Evolutionary conservation across 1,140 invertebrate species (phyloP), one percentile per base, ranked within the genome.

Genomic region (Lethocerus indicus): DNA sequence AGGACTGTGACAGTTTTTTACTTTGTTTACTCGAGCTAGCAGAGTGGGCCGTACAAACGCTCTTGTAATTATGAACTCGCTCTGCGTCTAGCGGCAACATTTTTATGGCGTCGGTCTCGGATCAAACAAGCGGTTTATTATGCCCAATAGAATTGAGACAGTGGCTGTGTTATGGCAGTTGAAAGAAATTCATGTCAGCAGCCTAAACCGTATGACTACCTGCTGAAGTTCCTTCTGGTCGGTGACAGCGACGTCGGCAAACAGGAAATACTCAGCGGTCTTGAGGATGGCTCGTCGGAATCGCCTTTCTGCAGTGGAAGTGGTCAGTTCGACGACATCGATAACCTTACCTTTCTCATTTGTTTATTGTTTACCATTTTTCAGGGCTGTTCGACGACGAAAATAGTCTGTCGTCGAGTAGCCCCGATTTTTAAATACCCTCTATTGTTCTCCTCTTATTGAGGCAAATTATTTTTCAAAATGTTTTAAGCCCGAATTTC

Each of bases 171-270:
- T 60, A 61, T 61, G 60, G 59, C 60, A 59, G 47, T 57, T 52
- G 60, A 61, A 61, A 61, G 58, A 60, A 50, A 47, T 47, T 58
- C 54, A 44, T 56, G 49, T 54, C 52, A 50, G 39, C 57, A 59
- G 50, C 57, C 56, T 46, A 93, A 93, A 68, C 83, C 87, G 51
- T 93, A 97, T 71, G 91, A 96, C 69, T 96, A 94, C 67, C 69
- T 95, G 52, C 69, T 97, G 50, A 96, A 96, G 69, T 94, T 97
- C 63, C 70, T 97, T 25, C 69, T 97, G 40, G 93, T 97, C 45
- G 93, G 93, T 49, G 93, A 98, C 68, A 92, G 88, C 61, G 93
- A 98, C 78, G 93, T 97, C 59, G 93, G 93, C 2, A 98, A 97
- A 67, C 89, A 95, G 63, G 93, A 97, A 70, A 92, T 98, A 57